phyloP scores from a whole-genome alignment of 2,797 vertebrate genomes.

The Cirrhinus molitorella region DNA sequence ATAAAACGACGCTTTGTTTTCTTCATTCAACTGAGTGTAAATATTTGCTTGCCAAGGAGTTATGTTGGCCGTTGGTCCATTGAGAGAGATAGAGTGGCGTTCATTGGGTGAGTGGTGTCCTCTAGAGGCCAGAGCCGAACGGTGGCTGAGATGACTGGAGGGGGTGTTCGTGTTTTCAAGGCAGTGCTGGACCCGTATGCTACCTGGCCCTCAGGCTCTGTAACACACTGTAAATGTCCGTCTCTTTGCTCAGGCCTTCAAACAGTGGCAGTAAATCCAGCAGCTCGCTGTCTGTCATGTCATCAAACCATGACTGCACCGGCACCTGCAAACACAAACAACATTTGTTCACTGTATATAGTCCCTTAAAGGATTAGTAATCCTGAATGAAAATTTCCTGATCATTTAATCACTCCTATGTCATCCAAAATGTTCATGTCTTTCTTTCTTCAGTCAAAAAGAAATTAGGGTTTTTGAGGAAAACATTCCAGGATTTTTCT shows the following conservation, averaged over 20 bases:
- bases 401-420: no score
- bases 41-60: constrained; percentile 66
- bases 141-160: constrained; percentile 15
- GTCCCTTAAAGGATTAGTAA: no score
- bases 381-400: no score
- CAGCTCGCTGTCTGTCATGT: constrained; percentile 95
- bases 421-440: no score
- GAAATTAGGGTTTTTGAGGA: no score
- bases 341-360: not conserved
- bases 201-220: constrained; percentile 89
- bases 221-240: constrained; percentile 91
- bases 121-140: constrained; percentile 44
- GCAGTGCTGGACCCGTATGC: constrained; percentile 65
- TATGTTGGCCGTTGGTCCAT: constrained; percentile 32
- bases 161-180: constrained; percentile 30
- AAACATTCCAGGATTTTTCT: no score
- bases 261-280: constrained; percentile 89
- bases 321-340: constrained; percentile 83
- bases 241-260: constrained; percentile 90
- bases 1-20: constrained; percentile 73
- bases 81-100: constrained; percentile 1
- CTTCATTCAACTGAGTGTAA: constrained; percentile 64
- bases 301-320: constrained; percentile 96
- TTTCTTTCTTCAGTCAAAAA: no score
- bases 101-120: constrained; percentile 32